Evolutionary conservation across 1,140 invertebrate species (phyloP).

Genomic region (Hypsibius dujardini): DNA sequence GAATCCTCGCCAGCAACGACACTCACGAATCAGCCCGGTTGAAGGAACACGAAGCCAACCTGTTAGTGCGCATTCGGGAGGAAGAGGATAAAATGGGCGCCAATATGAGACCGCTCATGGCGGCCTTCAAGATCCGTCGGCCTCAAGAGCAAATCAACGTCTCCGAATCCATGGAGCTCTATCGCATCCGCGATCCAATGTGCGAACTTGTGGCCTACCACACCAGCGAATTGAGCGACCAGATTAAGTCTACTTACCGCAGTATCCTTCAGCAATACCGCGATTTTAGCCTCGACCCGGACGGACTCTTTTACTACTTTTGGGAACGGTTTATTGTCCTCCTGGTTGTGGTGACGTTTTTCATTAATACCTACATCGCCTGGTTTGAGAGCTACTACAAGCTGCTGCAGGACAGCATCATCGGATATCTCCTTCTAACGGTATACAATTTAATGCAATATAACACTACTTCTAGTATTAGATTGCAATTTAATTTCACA

Average conservation of each 20-base stretch:
- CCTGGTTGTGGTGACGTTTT: neutral
- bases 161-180: slow-evolving; percentile 5
- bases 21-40: neutral
- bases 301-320: slow-evolving; percentile 1
- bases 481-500: too few species aligned
- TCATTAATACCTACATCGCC: too few species aligned
- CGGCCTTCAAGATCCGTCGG: neutral
- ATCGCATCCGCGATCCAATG: neutral
- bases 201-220: neutral
- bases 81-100: neutral
- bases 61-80: neutral
- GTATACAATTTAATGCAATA: too few species aligned
- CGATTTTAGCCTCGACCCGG: neutral
- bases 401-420: too few species aligned
- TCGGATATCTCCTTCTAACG: too few species aligned
- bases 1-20: neutral
- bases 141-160: neutral
- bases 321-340: neutral
- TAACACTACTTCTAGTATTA: too few species aligned
- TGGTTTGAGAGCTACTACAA: too few species aligned
- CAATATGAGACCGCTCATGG: neutral
- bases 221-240: neutral
- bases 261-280: neutral
- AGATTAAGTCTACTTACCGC: neutral
- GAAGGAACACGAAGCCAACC: neutral